Evolutionary conservation across 2,888 invertebrate species (phyloP).

Genomic region (Lithophane leautieri): DNA sequence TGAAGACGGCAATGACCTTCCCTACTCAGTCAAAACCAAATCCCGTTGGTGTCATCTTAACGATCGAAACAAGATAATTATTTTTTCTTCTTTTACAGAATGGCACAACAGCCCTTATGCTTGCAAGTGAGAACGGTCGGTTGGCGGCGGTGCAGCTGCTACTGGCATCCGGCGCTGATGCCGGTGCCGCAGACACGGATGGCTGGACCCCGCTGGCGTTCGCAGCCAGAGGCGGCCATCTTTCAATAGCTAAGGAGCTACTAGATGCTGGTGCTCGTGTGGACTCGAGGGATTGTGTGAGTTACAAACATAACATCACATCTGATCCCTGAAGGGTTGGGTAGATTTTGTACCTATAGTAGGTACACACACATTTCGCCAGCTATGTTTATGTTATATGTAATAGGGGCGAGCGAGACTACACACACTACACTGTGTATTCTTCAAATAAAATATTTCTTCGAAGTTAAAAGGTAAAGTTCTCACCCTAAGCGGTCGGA

Average conservation of each 20-base stretch:
- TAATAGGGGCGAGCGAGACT: neutral
- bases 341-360: neutral
- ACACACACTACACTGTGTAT: neutral
- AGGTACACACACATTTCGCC: neutral
- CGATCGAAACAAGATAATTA: neutral
- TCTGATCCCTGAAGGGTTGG: neutral
- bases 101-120: slow-evolving; percentile 98
- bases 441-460: neutral
- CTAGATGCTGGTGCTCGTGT: slow-evolving; percentile 96
- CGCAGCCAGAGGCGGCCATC: slow-evolving; percentile 97
- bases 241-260: slow-evolving; percentile 94
- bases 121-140: slow-evolving; percentile 96
- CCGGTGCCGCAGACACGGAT: slow-evolving; percentile 97
- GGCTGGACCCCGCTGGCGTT: slow-evolving; percentile 98
- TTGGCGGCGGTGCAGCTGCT: slow-evolving; percentile 95
- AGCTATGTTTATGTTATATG: neutral
- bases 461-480: neutral
- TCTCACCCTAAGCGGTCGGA: neutral
- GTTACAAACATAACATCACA: slow-evolving; percentile 55
- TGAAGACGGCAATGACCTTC: neutral
- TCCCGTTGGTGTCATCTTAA: neutral
- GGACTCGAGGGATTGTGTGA: slow-evolving; percentile 96
- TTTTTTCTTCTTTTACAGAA: slow-evolving; percentile 90
- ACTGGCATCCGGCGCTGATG: slow-evolving; percentile 97
- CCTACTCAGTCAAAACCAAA: neutral